phyloP scores from a whole-genome alignment of 1,140 invertebrate genomes.

The Mactra quadrangularis region DNA sequence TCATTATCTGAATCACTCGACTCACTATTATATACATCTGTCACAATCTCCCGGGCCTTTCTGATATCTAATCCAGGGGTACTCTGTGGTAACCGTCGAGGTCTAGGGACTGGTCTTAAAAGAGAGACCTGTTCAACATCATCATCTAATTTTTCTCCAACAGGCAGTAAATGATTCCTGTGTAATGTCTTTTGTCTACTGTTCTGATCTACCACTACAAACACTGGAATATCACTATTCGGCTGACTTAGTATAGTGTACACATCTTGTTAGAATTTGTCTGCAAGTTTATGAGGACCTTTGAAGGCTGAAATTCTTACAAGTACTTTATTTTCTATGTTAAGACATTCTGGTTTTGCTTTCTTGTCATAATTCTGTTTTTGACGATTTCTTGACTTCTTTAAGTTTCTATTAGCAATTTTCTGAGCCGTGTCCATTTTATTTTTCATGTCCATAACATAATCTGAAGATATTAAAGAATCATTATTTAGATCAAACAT shows the following conservation, averaged over 20 bases:
- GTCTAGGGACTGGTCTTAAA: neutral
- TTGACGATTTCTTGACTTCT: neutral
- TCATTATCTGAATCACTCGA: slow-evolving; percentile 6
- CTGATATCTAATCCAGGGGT: neutral
- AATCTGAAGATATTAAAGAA: slow-evolving; percentile 2
- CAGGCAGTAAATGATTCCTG: neutral
- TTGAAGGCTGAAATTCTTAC: slow-evolving; percentile 15
- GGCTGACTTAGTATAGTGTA: neutral
- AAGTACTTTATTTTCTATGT: slow-evolving; percentile 1
- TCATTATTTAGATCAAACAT: neutral
- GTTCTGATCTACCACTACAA: neutral
- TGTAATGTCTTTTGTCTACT: neutral
- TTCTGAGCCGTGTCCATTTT: neutral
- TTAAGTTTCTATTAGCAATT: neutral
- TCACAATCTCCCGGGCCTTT: neutral
- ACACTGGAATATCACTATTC: neutral
- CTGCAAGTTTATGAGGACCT: slow-evolving; percentile 13
- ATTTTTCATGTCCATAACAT: slow-evolving; percentile 2
- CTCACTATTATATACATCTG: neutral
- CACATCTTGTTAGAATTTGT: neutral
- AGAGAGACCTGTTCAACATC: neutral
- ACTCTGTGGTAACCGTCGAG: neutral
- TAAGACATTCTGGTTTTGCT: neutral
- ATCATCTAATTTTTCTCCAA: neutral
- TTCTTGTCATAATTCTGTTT: neutral